Evolutionary conservation across 2,797 vertebrate species (phyloP).

Genomic region (Euphonia xanthogaster): DNA sequence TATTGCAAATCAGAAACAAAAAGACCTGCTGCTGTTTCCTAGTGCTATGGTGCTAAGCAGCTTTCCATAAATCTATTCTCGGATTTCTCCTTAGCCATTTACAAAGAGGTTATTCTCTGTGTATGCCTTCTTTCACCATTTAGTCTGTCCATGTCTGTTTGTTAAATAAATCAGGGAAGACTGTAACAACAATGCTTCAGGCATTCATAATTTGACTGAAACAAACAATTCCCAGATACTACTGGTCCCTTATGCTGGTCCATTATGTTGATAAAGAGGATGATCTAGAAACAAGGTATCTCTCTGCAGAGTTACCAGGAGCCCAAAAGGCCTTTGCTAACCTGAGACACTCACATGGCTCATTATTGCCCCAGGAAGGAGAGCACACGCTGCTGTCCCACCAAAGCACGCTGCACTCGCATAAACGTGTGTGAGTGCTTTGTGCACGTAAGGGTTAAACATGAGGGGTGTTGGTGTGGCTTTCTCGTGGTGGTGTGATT

Average conservation of each 20-base stretch:
- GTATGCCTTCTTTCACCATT: background rate
- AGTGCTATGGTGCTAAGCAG: background rate
- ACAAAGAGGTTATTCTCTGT: background rate
- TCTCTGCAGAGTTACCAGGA: background rate
- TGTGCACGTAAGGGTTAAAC: background rate
- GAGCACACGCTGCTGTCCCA: accelerated
- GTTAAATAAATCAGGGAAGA: constrained; percentile 35
- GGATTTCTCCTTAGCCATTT: background rate
- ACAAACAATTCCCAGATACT: background rate
- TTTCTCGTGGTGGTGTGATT: background rate
- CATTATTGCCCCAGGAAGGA: accelerated
- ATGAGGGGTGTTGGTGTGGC: accelerated
- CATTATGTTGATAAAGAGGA: constrained; percentile 10
- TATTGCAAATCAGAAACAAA: background rate
- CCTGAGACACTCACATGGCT: background rate
- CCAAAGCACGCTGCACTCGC: accelerated
- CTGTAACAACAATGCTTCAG: background rate
- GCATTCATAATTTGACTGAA: constrained; percentile 14
- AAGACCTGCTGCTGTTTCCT: background rate
- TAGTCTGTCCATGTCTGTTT: background rate
- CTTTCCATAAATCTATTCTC: constrained; percentile 22
- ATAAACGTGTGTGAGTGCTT: background rate
- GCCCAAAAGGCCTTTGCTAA: background rate
- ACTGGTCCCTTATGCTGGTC: background rate
- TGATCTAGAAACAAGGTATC: background rate